Conservation (phyloP, 2,113 vertebrate species). For the Hyaena hyaena region DNA sequence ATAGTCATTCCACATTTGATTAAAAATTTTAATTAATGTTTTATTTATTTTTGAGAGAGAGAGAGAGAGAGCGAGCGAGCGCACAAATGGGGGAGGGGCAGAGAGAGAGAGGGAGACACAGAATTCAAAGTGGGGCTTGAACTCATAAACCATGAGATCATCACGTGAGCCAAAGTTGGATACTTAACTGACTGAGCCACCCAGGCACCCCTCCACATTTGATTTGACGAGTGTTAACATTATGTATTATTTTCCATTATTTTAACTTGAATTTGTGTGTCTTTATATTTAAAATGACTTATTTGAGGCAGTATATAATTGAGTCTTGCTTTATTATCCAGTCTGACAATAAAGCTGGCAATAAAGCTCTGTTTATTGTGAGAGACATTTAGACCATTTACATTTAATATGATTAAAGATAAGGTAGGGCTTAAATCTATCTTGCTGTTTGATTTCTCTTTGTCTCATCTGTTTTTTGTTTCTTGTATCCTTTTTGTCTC, state of each 20-base stretch:
- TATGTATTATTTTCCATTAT: background rate
- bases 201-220: background rate
- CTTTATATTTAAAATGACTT: background rate
- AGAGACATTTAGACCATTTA: background rate
- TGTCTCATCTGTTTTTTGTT: background rate
- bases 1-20: background rate
- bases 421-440: background rate
- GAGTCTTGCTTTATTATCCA: background rate
- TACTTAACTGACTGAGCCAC: no score
- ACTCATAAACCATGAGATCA: no score
- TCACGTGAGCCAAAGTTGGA: no score
- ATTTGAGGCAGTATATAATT: background rate
- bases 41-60: no score
- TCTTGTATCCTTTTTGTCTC: background rate
- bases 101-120: no score
- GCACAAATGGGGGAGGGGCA: no score
- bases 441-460: background rate
- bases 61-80: no score
- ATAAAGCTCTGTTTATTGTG: background rate
- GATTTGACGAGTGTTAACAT: background rate
- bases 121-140: no score
- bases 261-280: background rate
- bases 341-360: background rate
- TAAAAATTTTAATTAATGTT: no score
- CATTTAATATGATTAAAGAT: background rate